A percentile compares a stretch with the other conserved stretches of the same genome.
Evolutionary conservation across 2,888 invertebrate genomes (phyloP).

Genomic region (Cataglyphis rosenhaueri): DNA sequence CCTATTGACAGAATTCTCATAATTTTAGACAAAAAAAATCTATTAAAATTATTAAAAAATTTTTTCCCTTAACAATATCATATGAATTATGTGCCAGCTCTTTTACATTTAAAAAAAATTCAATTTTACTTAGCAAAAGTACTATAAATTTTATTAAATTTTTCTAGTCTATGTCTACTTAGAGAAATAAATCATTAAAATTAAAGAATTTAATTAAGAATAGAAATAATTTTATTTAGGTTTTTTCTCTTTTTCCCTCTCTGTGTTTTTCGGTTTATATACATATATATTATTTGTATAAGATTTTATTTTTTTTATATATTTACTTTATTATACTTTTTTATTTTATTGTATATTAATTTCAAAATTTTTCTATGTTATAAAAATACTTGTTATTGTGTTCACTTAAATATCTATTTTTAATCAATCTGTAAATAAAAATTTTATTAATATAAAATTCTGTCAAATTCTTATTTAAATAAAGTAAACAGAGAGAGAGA

Average conservation of each 20-base stretch:
- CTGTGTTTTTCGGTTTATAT: too few species aligned
- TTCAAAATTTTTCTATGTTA: too few species aligned
- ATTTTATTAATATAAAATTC: not conserved
- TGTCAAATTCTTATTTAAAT: not conserved
- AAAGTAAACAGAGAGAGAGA: too few species aligned
- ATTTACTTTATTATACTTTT: too few species aligned
- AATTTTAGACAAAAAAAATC: not conserved
- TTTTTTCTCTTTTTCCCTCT: too few species aligned
- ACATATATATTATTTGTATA: too few species aligned
- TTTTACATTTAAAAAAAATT: not conserved
- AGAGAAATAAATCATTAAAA: not conserved
- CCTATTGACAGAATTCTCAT: constrained; percentile 83
- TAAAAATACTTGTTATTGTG: too few species aligned
- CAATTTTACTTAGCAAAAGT: not conserved
- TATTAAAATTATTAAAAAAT: not conserved
- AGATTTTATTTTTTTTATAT: too few species aligned
- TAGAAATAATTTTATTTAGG: not conserved
- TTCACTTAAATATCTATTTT: too few species aligned
- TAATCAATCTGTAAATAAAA: not conserved
- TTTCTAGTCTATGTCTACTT: not conserved
- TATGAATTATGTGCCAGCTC: not conserved
- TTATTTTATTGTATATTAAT: too few species aligned
- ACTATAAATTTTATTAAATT: not conserved
- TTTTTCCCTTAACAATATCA: not conserved
- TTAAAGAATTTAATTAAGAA: not conserved